These are phyloP conservation scores for Eilema sororculum DNA, from an alignment of 2,888 invertebrate species.

Conservation along the genomic window DNA sequence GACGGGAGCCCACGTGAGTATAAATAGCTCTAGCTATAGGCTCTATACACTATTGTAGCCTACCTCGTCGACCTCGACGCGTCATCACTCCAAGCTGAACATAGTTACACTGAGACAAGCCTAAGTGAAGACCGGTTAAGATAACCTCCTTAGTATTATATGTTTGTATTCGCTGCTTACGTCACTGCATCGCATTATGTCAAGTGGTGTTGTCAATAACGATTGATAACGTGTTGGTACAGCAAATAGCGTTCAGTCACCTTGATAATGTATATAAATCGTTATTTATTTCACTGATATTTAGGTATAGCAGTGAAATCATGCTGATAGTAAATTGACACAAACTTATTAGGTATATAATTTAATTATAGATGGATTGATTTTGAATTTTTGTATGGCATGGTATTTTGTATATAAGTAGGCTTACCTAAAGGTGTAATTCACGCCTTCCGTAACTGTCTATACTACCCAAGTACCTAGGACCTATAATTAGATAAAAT, in stretches of 20 bases:
- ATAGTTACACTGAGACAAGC: slow-evolving; percentile 53
- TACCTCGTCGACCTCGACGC: slow-evolving; percentile 35
- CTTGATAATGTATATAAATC: slow-evolving; percentile 40
- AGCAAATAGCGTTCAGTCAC: slow-evolving; percentile 49
- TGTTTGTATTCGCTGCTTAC: slow-evolving; percentile 33
- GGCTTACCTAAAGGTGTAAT: slow-evolving; percentile 20
- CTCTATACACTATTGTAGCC: slow-evolving; percentile 16
- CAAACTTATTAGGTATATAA: slow-evolving; percentile 23
- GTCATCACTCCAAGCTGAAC: slow-evolving; percentile 55
- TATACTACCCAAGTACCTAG: background rate
- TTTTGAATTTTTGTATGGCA: slow-evolving; percentile 19
- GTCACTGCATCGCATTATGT: slow-evolving; percentile 47
- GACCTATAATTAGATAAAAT: slow-evolving; percentile 23
- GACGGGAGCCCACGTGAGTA: slow-evolving; percentile 47
- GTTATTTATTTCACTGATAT: slow-evolving; percentile 27
- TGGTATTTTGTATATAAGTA: background rate
- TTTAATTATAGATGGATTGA: background rate
- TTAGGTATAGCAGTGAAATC: slow-evolving; percentile 6
- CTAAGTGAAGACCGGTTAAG: slow-evolving; percentile 28
- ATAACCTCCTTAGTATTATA: slow-evolving; percentile 45
- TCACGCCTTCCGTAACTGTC: slow-evolving; percentile 9
- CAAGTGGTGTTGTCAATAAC: slow-evolving; percentile 41
- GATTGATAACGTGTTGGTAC: slow-evolving; percentile 41
- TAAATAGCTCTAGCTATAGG: slow-evolving; percentile 13
- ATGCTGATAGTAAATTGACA: slow-evolving; percentile 35